These are phyloP conservation scores for Orientallactaga bullata DNA, from an alignment of 2,113 vertebrate genomes.

Conservation along the genomic window DNA sequence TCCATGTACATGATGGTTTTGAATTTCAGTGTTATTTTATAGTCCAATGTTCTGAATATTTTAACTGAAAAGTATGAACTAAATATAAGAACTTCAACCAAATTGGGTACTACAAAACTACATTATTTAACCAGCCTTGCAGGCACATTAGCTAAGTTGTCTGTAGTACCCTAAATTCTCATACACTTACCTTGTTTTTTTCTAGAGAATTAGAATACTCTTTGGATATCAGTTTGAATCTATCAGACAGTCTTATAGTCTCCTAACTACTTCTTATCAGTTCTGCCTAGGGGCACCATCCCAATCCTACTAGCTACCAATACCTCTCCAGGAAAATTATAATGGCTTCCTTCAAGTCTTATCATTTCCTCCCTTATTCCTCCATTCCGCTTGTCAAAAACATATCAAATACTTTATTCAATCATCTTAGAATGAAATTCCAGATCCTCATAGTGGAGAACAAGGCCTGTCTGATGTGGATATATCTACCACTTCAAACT, in stretches of 20 bases:
- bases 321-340: background rate
- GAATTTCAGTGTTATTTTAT: background rate
- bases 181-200: background rate
- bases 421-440: conserved; percentile 20
- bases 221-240: background rate
- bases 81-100: background rate
- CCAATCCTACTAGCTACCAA: background rate
- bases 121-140: background rate
- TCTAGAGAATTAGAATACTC: background rate
- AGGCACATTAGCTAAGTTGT: background rate
- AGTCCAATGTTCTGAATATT: conserved; percentile 10
- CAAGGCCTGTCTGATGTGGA: background rate
- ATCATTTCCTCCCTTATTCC: background rate
- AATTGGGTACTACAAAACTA: background rate
- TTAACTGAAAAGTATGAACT: conserved; percentile 25
- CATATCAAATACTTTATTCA: background rate
- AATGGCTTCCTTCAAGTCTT: background rate
- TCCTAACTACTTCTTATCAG: background rate
- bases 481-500: background rate
- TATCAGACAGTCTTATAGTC: background rate
- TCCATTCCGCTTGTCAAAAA: background rate
- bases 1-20: background rate
- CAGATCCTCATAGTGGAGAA: background rate
- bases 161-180: background rate
- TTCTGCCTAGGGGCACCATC: background rate